Base-by-base conservation (phyloP, 2,888 invertebrate genomes). In the Torymus auratus region DNA sequence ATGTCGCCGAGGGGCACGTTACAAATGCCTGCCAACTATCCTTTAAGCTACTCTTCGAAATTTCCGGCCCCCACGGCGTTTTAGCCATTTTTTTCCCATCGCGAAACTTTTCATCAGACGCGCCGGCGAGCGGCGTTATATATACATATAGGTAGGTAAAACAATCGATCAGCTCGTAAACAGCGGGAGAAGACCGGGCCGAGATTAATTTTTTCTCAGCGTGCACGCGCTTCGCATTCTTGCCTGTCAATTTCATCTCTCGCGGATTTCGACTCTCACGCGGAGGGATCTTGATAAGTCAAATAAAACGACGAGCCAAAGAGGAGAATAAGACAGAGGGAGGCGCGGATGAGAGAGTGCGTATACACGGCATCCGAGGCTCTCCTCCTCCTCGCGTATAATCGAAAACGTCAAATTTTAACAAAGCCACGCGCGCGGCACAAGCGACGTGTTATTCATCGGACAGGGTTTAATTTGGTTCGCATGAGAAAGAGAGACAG, bases 381-480 rank as follows among this genome's bases (percentile, higher is more conserved):
- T 58, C 58, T 58, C 82, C 83, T 85, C 82, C 83, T 81, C 84
- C 83, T 85, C 84, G 83, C 85, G 81, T 83, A 86, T 87, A 88
- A 87, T 87, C 88, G 86, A 87, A 89, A 89, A 89, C 88, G 87
- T 88, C 87, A 89, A 88, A 89, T 87, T 88, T 85, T 85, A 87
- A 88, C 87, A 87, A 87, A 88, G 87, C 88, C 86, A 84, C 84
- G 84, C 85, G 85, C 84, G 52, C 5, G 58, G 41, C 53, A 58
- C 23, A 83, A 86, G 87, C 87, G 86, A 84, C 84, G 88, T 86
- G 87, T 88, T 89, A 89, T 90, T 88, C 88, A 88, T 89, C 89
- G 88, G 90, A 90, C 90, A 90, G 89, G 88, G 88, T 89, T 90
- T 90, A 90, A 90, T 90, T 90, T 90, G 87, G 87, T 88, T 88